Conservation (phyloP, 2,888 invertebrate species). For the Uloborus plumipes region DNA sequence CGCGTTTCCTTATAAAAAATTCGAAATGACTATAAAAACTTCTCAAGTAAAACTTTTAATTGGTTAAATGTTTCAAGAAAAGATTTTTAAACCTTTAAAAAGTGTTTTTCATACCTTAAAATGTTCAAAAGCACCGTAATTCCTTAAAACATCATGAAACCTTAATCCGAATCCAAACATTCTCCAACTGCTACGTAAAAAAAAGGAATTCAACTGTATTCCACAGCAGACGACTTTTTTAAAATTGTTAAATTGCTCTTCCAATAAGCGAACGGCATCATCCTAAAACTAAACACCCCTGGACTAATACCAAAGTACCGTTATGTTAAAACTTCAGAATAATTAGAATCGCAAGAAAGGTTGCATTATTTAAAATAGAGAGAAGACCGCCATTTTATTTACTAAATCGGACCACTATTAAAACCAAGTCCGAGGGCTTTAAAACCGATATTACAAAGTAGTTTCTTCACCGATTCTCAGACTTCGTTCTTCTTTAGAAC, state of each 20-base stretch:
- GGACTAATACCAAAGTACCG: conserved; percentile 58
- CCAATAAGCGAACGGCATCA: conserved; percentile 34
- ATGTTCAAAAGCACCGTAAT: too few species aligned
- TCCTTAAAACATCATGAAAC: too few species aligned
- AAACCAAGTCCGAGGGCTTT: conserved; percentile 49
- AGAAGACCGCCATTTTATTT: conserved; percentile 51
- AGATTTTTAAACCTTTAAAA: too few species aligned
- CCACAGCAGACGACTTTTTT: conserved; percentile 8
- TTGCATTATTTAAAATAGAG: conserved; percentile 47
- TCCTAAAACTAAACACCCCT: conserved; percentile 34
- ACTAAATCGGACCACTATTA: conserved; percentile 55
- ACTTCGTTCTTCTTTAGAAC: conserved; percentile 8
- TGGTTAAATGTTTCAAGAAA: too few species aligned
- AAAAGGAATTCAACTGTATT: too few species aligned
- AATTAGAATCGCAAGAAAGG: conserved; percentile 44
- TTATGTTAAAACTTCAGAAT: conserved; percentile 61
- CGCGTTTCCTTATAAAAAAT: too few species aligned
- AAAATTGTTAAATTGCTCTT: conserved; percentile 55
- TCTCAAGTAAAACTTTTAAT: too few species aligned
- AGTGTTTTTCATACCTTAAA: too few species aligned
- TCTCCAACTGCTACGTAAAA: too few species aligned
- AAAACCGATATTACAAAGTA: conserved; percentile 64
- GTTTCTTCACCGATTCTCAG: conserved; percentile 43
- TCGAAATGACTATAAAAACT: too few species aligned
- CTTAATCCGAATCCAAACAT: too few species aligned